Evolutionary conservation across 2,797 vertebrate genomes (phyloP).

Genomic region (Microchirus variegatus): DNA sequence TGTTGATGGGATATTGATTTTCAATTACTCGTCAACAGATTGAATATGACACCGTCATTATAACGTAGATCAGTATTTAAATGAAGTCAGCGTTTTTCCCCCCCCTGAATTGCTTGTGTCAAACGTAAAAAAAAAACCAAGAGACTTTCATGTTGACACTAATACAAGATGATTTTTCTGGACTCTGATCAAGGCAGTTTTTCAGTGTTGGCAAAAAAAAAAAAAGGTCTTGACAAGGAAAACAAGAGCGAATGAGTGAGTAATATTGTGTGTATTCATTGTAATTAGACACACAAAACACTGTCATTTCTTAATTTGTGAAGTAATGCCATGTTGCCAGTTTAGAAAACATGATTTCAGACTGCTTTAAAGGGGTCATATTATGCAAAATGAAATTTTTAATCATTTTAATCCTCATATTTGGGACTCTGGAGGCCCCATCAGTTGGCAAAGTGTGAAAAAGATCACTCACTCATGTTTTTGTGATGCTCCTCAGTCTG

Average conservation of each 20-base stretch:
- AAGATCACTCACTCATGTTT: no score
- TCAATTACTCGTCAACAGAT: slow-evolving; percentile 68
- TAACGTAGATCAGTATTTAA: slow-evolving; percentile 69
- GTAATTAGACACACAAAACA: slow-evolving; percentile 1
- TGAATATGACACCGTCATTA: slow-evolving; percentile 72
- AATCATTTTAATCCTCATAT: no score
- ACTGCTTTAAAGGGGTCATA: no score
- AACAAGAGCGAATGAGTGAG: slow-evolving; percentile 14
- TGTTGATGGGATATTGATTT: slow-evolving; percentile 71
- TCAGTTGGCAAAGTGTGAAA: no score
- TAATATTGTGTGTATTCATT: slow-evolving; percentile 4
- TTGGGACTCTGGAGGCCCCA: no score
- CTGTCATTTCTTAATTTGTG: background rate
- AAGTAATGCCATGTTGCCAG: no score
- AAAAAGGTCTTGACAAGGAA: slow-evolving; percentile 2
- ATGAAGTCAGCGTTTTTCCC: slow-evolving; percentile 57
- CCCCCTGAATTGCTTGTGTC: slow-evolving; percentile 23
- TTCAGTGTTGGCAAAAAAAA: no score
- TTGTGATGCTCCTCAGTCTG: no score
- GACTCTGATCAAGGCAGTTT: slow-evolving; percentile 18
- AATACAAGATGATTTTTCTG: slow-evolving; percentile 2
- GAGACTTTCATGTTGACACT: slow-evolving; percentile 25
- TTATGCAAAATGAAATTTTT: no score
- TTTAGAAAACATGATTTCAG: no score
- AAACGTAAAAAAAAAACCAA: no score